phyloP scores from a whole-genome alignment of 2,888 invertebrate species.

The Nipponacmea schrenckii region DNA sequence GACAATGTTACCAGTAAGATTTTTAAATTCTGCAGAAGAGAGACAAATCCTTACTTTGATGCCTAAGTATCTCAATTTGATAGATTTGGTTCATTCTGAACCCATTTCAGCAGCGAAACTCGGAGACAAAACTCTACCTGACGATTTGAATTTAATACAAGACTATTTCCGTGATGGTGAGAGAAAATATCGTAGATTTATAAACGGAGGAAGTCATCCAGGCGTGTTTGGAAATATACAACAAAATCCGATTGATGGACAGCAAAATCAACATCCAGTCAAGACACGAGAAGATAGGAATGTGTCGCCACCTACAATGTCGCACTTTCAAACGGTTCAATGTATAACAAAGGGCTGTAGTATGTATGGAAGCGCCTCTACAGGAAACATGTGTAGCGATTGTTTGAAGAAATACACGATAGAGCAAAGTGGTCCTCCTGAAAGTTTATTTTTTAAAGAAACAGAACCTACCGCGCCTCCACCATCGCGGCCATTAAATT shows the following conservation, averaged over 20 bases:
- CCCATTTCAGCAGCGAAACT: slow-evolving; percentile 41
- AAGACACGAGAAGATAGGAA: background rate
- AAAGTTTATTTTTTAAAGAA: background rate
- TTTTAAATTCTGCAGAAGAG: slow-evolving; percentile 52
- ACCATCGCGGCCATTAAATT: slow-evolving; percentile 22
- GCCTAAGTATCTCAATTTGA: slow-evolving; percentile 46
- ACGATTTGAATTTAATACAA: slow-evolving; percentile 37
- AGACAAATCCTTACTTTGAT: slow-evolving; percentile 37
- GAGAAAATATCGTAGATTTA: slow-evolving; percentile 24
- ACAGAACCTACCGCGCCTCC: slow-evolving; percentile 33
- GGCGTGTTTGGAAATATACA: background rate
- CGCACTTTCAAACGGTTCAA: background rate
- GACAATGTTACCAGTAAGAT: slow-evolving; percentile 47
- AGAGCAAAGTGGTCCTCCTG: slow-evolving; percentile 24
- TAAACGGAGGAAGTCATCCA: background rate
- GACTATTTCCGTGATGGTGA: slow-evolving; percentile 37
- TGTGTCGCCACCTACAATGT: background rate
- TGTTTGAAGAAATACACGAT: slow-evolving; percentile 46
- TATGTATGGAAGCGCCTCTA: slow-evolving; percentile 40
- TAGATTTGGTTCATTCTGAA: slow-evolving; percentile 35
- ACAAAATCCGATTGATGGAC: background rate
- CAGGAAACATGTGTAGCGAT: slow-evolving; percentile 41
- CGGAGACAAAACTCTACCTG: slow-evolving; percentile 30
- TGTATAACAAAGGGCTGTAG: slow-evolving; percentile 43
- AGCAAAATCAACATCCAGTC: background rate